Evolutionary conservation across 2,888 invertebrate species (phyloP).

Genomic region (Tuberolachnus salignus): DNA sequence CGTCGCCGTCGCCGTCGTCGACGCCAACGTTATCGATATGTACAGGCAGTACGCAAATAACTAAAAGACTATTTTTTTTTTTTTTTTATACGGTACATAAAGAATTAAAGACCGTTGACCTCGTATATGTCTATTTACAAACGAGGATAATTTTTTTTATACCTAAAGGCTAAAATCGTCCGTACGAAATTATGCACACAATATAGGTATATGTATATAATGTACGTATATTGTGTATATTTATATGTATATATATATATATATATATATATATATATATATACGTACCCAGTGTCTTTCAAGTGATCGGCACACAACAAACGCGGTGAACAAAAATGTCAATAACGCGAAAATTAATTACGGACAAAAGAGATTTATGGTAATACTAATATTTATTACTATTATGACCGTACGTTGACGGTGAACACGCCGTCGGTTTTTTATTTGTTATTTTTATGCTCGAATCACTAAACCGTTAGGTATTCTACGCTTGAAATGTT

Average conservation of each 20-base stretch:
- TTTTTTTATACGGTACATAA: slow-evolving; percentile 29
- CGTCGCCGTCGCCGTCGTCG: background rate
- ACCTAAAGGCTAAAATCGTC: slow-evolving; percentile 43
- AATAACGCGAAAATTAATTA: slow-evolving; percentile 22
- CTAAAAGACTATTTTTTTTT: slow-evolving; percentile 29
- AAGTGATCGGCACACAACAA: slow-evolving; percentile 42
- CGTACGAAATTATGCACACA: slow-evolving; percentile 50
- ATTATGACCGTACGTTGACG: background rate
- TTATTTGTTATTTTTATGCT: no score
- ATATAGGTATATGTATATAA: slow-evolving; percentile 4
- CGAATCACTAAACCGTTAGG: background rate
- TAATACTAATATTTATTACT: background rate
- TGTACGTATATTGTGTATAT: no score
- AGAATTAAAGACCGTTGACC: slow-evolving; percentile 47
- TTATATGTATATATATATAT: no score
- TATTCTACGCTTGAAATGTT: no score
- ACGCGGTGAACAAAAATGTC: slow-evolving; percentile 36
- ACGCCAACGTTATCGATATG: background rate
- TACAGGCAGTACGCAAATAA: background rate
- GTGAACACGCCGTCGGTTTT: no score
- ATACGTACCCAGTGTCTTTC: slow-evolving; percentile 39
- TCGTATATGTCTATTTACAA: slow-evolving; percentile 27
- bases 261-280: no score
- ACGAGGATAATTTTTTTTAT: slow-evolving; percentile 38
- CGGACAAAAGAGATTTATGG: slow-evolving; percentile 27